phyloP scores from a whole-genome alignment of 2,888 invertebrate genomes.

The Drosophila peninsularis region DNA sequence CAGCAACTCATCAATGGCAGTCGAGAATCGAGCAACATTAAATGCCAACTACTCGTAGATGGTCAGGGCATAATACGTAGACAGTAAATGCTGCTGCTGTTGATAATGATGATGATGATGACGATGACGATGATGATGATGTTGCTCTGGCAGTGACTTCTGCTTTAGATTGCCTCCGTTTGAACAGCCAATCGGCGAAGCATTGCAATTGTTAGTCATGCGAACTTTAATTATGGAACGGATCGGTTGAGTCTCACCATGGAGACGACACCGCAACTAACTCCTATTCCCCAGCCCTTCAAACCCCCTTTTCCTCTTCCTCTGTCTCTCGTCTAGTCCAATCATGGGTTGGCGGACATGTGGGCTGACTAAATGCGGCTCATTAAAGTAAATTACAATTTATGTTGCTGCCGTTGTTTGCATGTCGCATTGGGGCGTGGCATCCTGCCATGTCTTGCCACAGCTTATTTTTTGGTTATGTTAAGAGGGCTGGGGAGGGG shows the following conservation, averaged over 20 bases:
- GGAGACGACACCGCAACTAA: constrained; percentile 19
- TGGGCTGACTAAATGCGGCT: constrained; percentile 72
- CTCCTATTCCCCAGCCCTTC: constrained; percentile 10
- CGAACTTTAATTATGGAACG: constrained; percentile 74
- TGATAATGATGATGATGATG: constrained; percentile 20
- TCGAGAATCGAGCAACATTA: constrained; percentile 40
- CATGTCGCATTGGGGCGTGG: constrained; percentile 74
- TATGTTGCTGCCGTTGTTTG: constrained; percentile 63
- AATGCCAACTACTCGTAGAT: constrained; percentile 49
- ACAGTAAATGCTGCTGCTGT: constrained; percentile 21
- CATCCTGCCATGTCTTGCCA: constrained; percentile 29
- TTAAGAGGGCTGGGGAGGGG: not conserved
- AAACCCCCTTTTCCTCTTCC: constrained; percentile 4
- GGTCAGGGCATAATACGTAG: constrained; percentile 38
- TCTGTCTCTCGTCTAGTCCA: constrained; percentile 31
- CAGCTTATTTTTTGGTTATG: constrained; percentile 17
- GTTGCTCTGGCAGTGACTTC: constrained; percentile 20
- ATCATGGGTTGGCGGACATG: constrained; percentile 55
- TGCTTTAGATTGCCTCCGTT: constrained; percentile 12
- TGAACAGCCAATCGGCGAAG: constrained; percentile 34
- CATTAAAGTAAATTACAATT: constrained; percentile 80
- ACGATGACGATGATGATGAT: constrained; percentile 18
- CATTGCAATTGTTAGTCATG: constrained; percentile 73
- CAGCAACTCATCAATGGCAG: constrained; percentile 55
- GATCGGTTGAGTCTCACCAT: constrained; percentile 43